Evolutionary conservation across 2,888 invertebrate species (phyloP).

Genomic region (Ennomos fuscantarius): DNA sequence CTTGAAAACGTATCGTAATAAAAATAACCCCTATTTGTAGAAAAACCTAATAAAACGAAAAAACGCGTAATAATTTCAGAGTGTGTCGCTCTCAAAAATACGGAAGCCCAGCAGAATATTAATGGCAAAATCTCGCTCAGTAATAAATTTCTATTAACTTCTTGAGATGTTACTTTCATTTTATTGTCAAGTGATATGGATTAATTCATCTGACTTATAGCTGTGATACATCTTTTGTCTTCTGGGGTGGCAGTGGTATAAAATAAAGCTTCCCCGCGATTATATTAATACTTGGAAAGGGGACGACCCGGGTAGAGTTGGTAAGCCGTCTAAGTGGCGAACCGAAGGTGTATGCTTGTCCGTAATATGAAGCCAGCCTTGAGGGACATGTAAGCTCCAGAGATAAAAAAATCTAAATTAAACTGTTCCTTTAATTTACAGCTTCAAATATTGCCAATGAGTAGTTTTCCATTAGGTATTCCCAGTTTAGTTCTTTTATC

Average conservation of each 20-base stretch:
- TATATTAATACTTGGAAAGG: conserved; percentile 80
- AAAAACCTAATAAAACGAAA: conserved; percentile 28
- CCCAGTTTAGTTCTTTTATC: too few species aligned
- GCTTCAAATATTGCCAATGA: not conserved
- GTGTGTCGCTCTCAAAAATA: conserved; percentile 31
- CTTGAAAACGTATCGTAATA: conserved; percentile 19
- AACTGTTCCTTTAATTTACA: conserved; percentile 3
- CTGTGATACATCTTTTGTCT: conserved; percentile 82
- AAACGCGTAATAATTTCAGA: conserved; percentile 23
- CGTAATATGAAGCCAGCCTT: conserved; percentile 49
- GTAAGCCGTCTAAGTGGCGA: conserved; percentile 74
- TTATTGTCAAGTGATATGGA: conserved; percentile 83
- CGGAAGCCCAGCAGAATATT: conserved; percentile 32
- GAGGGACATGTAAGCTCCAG: conserved; percentile 20
- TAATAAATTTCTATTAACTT: conserved; percentile 82
- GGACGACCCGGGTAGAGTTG: conserved; percentile 66
- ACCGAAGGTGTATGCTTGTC: conserved; percentile 46
- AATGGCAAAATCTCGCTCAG: conserved; percentile 54
- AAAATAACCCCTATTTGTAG: conserved; percentile 20
- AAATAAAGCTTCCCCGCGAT: conserved; percentile 81
- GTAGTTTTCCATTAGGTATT: too few species aligned
- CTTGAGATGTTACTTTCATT: conserved; percentile 80
- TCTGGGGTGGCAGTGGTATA: conserved; percentile 67
- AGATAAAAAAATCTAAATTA: conserved; percentile 29
- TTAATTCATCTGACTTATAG: conserved; percentile 84